These are phyloP conservation scores for Pedionomus torquatus DNA, from an alignment of 2,113 vertebrate species.

Conservation along the genomic window DNA sequence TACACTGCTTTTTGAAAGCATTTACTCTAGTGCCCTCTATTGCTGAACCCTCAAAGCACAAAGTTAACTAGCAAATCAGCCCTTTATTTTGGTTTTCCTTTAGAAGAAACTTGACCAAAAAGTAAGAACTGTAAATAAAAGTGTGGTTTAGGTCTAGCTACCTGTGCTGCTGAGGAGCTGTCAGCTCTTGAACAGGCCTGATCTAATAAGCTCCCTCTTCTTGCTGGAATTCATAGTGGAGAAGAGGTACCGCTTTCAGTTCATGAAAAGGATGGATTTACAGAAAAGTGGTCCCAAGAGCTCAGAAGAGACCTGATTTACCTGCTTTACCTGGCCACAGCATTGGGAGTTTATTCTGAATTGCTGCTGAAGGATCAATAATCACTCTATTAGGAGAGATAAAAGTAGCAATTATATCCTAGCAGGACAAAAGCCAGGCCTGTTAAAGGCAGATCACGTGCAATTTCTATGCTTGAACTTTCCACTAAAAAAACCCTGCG, in stretches of 20 bases:
- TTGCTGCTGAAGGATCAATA: neutral
- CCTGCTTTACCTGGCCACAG: neutral
- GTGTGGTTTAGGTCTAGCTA: accelerated
- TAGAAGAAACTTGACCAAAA: neutral
- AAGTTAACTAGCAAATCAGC: neutral
- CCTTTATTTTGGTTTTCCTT: neutral
- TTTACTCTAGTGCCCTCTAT: conserved; percentile 57
- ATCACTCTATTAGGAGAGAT: neutral
- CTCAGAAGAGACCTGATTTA: neutral
- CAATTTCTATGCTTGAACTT: neutral
- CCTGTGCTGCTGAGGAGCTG: accelerated
- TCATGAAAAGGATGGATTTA: neutral
- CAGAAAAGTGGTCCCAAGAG: neutral
- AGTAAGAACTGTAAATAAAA: neutral
- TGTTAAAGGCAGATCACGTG: neutral
- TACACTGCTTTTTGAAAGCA: neutral
- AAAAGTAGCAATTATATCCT: neutral
- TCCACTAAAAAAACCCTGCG: neutral
- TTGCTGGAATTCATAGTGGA: neutral
- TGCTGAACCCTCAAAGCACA: neutral
- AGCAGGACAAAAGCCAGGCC: neutral
- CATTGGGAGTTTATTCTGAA: neutral
- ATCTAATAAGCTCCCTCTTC: neutral
- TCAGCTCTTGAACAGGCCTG: neutral
- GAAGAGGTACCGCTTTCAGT: neutral